Base-by-base conservation (phyloP, 1,140 invertebrate species). In the Pemphigus obesinymphae region DNA sequence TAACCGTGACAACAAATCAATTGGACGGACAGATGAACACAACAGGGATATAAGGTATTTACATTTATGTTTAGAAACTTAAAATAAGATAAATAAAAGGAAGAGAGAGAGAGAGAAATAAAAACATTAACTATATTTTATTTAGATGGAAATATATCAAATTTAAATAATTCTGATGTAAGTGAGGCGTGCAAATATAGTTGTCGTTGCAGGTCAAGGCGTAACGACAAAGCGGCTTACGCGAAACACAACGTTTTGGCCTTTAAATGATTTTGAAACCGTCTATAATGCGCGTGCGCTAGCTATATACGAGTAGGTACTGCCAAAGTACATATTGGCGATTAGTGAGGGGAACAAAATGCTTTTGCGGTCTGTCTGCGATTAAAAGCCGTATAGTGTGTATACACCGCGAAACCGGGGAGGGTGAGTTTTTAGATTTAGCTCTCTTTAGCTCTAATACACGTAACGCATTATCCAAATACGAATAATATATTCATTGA, bases 221-320 rank as follows among this genome's bases (percentile, higher is more conserved):
- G 17, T 20, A 20, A 31, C 31, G 48, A 53, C 29, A 76, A 76
- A 55, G 26, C 48, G 26, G 48, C 26, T 34, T 70, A 70, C 20
- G 11, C 10, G 8, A 1, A 20, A 15, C 8, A 26, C 55, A n/a
- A 17, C 20, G 48, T 17, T 26, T 75, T 23, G 45, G 48, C 48
- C 31, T n/a, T 76, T 76, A 76, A 76, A 43, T 37, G 29, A 76
- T 76, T 55, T 40, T 13, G n/a, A 76, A 76, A 76, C 34, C 50
- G 0, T 5, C 5, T 43, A 6, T 43, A 11, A 10, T 17, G 13
- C 37, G 23, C 66, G 10, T 2, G n/a, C 34, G 34, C 10, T n/a
- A n/a, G 20, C 26, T 31, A 29, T 31, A 29, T 15, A 8, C 10
- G 17, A 17, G 5, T 34, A 66, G 3, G n/a, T 37, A 37, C n/a